These are phyloP conservation scores for Pangasius krempfi DNA, from an alignment of 2,797 vertebrate species.

Conservation along the genomic window DNA sequence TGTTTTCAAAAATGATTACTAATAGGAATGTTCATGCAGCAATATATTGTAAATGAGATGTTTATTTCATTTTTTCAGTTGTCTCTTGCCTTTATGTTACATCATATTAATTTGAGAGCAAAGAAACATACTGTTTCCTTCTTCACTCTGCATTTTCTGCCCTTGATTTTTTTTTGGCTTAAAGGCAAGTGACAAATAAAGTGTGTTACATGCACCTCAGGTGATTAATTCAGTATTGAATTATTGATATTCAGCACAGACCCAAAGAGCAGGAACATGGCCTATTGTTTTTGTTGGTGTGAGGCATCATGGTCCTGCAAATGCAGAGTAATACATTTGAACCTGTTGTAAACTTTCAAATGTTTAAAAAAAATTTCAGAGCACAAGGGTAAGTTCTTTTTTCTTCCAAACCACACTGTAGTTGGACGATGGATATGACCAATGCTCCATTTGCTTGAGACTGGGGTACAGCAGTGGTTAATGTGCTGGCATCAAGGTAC, in stretches of 20 bases:
- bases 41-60: no score
- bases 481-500: not conserved
- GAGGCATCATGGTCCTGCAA: not conserved
- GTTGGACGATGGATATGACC: not conserved
- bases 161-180: not conserved
- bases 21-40: no score
- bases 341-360: not conserved
- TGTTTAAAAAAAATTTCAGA: not conserved
- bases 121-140: no score
- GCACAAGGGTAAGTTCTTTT: not conserved
- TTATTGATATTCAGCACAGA: not conserved
- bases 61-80: no score
- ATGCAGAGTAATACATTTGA: not conserved
- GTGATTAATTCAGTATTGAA: not conserved
- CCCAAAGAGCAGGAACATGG: not conserved
- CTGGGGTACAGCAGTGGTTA: not conserved
- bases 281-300: not conserved
- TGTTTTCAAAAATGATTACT: no score
- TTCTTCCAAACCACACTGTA: not conserved
- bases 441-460: not conserved
- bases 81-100: no score
- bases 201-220: not conserved
- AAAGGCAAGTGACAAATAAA: not conserved
- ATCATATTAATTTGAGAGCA: no score
- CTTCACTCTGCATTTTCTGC: no score